Percentiles rank a stretch among this genome's conserved stretches.
Conservation (phyloP, 2,797 vertebrate species). For the Xyrichtys novacula region DNA sequence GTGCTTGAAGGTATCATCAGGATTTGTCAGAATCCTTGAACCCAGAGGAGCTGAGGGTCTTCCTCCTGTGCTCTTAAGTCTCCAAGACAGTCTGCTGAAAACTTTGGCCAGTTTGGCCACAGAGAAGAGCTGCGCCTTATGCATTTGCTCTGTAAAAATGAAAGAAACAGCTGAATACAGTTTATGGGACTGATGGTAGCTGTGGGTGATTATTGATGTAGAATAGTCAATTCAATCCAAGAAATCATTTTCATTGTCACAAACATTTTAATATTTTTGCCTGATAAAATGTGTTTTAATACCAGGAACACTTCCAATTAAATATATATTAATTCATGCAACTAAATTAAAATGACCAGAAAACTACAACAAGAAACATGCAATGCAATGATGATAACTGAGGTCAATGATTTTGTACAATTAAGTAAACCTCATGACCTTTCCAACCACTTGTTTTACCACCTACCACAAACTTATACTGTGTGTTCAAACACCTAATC, state of each 20-base stretch:
- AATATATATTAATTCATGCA: not conserved
- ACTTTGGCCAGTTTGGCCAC: constrained; percentile 70
- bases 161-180: not conserved
- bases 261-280: not conserved
- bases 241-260: not conserved
- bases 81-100: constrained; percentile 71
- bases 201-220: not conserved
- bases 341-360: no score
- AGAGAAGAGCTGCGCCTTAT: constrained; percentile 48
- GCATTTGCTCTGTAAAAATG: constrained; percentile 73
- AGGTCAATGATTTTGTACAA: no score
- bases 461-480: no score
- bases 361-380: no score
- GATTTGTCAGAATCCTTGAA: constrained; percentile 89
- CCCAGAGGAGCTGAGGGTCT: constrained; percentile 90
- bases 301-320: not conserved
- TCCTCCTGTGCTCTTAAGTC: constrained; percentile 75
- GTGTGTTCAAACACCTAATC: no score
- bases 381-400: no score
- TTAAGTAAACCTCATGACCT: no score
- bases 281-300: not conserved
- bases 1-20: constrained; percentile 83
- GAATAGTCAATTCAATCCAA: not conserved
- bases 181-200: not conserved
- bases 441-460: no score